Base-by-base conservation (phyloP, 2,797 vertebrate species). In the Peromyscus eremicus region DNA sequence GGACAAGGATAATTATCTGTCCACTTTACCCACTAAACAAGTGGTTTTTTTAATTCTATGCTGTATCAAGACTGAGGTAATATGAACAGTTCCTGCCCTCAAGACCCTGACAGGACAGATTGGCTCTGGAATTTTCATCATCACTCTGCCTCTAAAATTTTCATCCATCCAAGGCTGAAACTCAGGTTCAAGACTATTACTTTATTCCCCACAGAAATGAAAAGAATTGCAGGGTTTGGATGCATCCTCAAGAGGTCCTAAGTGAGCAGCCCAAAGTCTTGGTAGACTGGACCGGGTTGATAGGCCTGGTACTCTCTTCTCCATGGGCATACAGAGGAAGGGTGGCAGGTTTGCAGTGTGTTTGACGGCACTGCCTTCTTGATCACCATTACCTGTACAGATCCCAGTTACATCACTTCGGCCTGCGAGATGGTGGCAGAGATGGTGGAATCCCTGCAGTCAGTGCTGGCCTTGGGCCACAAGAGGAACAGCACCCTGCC, bases 401-500 rank as follows among this genome's bases (percentile, higher is more conserved):
- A 94, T 92, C 96, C 94, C 1, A 95, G 94, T 16, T 98, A 96
- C 32, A 8, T 99, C 55, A 77, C 97, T 19, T 77, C 97, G 4
- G 99, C 99, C 1, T 99, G 99, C 98, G 99, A 99, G 97, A 99
- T 99, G 98, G 98, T 99, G 98, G 99, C 99, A 0, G 99, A 99
- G 96, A 98, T 99, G 99, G 99, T 99, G 98, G 99, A 99, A 94
- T 98, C 99, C 64, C 97, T 99, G 83, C 99, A 99, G 96, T 99
- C 98, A 7, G 98, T 99, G 89, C 97, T 99, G 88, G 98, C 99
- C 29, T 97, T 99, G 92, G 99, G 99, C 75, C 99, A 99, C 98
- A 98, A 97, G 83, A 99, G 98, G 96, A 99, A 99, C 98, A 92
- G 97, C 92, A 97, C 94, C 37, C 98, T 99, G 92, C 99, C 99